Evolutionary conservation across 2,888 invertebrate species (phyloP), one percentile per base, ranked within the genome.

Genomic region (Tromatobia lineatoria): DNA sequence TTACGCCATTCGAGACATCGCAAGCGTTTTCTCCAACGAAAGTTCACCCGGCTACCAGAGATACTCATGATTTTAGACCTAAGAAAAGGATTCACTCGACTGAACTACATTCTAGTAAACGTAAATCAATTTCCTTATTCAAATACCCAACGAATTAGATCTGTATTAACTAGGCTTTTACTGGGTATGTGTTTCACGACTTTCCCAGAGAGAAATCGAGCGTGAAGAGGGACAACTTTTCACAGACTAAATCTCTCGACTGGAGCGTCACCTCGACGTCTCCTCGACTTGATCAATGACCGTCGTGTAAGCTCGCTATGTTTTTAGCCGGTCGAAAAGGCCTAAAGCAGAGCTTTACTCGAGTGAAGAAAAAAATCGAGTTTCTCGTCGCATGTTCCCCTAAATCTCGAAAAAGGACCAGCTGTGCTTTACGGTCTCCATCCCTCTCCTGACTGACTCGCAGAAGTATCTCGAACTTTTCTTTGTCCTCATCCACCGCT

Each of bases 401-500:
- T 91, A 91, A 91, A 91, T 91, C 89, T 90, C 88, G 88, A 75
- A 13, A 42, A 42, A 47, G 50, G 18, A 77, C 89, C 91, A 91
- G 89, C 89, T 90, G 91, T 89, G 89, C 87, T 91, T 91, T 90
- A 90, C 90, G 89, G 86, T 38, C 45, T 45, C 13, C 66, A 38
- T 61, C 34, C 15, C 34, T 20, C 52, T 57, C 54, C 15, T 38
- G 3, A 18, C 4, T n/a, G 25, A 8, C n/a, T 59, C 59, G 25
- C 59, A 38, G 70, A 82, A 71, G 84, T 82, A 85, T 79, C 71
- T 59, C 69, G 69, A 75, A 80, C 73, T 77, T 59, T 73, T 73
- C 73, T 61, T 75, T 75, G 42, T 38, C 45, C 57, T 52, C 54
- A 29, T 57, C 38, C 59, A 20, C 47, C 23, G 45, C 52, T 76